Conservation (phyloP, 2,113 vertebrate genomes). For the Montifringilla adamsi region DNA sequence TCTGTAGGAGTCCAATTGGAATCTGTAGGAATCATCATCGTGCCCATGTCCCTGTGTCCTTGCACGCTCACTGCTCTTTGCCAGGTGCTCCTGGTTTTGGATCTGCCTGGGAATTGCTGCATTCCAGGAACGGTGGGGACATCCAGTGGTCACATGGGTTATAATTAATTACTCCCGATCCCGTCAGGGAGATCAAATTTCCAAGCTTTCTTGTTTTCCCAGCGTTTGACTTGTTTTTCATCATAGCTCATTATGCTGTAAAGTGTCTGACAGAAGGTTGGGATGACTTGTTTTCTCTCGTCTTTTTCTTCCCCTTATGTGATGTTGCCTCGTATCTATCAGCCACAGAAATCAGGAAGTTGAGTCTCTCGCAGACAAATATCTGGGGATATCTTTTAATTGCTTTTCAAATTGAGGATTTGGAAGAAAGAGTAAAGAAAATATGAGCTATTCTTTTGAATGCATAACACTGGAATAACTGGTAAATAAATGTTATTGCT, state of each 20-base stretch:
- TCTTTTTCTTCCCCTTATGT: not conserved
- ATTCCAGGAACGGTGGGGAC: conserved; percentile 74
- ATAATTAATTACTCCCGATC: conserved; percentile 65
- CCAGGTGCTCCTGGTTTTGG: not conserved
- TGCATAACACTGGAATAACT: not conserved
- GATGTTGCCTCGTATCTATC: not conserved
- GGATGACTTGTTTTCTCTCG: not conserved
- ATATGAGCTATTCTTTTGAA: not conserved
- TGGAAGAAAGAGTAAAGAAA: conserved; percentile 1
- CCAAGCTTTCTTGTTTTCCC: conserved; percentile 10
- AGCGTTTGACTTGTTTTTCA: conserved; percentile 30
- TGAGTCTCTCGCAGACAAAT: not conserved
- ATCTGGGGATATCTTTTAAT: conserved; percentile 24
- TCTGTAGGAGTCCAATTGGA: not conserved
- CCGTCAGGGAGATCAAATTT: not conserved
- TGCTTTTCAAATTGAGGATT: conserved; percentile 25
- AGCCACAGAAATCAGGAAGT: conserved; percentile 8
- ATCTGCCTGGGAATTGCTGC: not conserved
- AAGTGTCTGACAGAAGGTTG: conserved; percentile 34
- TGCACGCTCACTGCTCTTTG: not conserved
- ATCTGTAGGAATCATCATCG: fast-evolving
- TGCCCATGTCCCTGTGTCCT: not conserved
- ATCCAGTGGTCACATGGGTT: conserved; percentile 72
- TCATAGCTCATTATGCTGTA: conserved; percentile 17
- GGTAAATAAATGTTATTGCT: not conserved